phyloP scores from a whole-genome alignment of 1,140 invertebrate genomes.

The Eufriesea mexicana region DNA sequence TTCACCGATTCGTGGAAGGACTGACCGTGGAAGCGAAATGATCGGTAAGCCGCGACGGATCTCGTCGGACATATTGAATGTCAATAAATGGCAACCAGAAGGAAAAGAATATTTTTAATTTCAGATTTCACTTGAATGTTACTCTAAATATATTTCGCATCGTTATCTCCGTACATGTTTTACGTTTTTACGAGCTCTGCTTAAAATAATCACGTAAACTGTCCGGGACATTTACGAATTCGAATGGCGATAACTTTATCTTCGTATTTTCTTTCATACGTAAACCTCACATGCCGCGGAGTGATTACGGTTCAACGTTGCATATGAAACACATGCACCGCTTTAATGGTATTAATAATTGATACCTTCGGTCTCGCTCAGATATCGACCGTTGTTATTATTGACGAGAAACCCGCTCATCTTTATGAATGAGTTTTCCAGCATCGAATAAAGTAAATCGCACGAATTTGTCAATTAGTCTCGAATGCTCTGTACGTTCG shows the following conservation, averaged over 20 bases:
- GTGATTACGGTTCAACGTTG: not conserved
- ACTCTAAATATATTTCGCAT: not conserved
- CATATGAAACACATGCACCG: not conserved
- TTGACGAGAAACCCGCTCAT: too few species aligned
- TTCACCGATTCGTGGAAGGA: not conserved
- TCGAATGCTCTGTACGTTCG: not conserved
- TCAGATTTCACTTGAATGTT: not conserved
- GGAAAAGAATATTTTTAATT: not conserved
- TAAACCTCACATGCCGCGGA: not conserved
- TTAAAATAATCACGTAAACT: not conserved
- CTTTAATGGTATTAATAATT: not conserved
- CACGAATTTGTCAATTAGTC: too few species aligned
- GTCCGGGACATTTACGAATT: not conserved
- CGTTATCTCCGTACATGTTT: not conserved
- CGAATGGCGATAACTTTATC: not conserved
- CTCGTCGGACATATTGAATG: not conserved
- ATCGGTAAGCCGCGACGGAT: too few species aligned
- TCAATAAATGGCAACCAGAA: not conserved
- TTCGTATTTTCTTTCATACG: not conserved
- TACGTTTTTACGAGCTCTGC: not conserved
- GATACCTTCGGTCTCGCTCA: not conserved
- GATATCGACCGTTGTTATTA: not conserved
- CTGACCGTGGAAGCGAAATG: too few species aligned
- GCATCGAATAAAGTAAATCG: too few species aligned
- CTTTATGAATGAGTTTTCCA: too few species aligned